Evolutionary conservation across 2,888 invertebrate genomes (phyloP), one percentile per base, ranked within the genome.

Genomic region (Microplitis deprimator): DNA sequence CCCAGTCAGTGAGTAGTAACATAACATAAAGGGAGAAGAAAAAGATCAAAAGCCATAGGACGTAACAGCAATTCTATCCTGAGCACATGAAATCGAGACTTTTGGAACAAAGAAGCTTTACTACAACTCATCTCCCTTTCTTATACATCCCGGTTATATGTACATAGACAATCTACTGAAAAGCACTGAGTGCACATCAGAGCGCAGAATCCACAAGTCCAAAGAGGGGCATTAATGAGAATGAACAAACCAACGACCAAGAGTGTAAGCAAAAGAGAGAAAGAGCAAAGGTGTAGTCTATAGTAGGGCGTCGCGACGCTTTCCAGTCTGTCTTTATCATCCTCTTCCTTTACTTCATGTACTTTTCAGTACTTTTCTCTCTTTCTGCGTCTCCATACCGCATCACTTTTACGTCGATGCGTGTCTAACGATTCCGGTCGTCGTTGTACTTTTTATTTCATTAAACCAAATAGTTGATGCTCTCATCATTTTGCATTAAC

Each of bases 81-180:
- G 17, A 41, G 17, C 17, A 20, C 16, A 64, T 39, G 13, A 68
- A 64, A 77, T 77, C 62, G 50, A 62, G 61, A 77, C 59, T 78
- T 77, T 79, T 80, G 78, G 81, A 82, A 82, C 81, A 84, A 84
- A 83, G 82, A 68, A 20, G 68, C 40, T 61, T 72, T 61, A 64
- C 60, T 68, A 29, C 8, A 81, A 75, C 82, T 80, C 83, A 82
- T 50, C 50, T 50, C 29, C 29, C 50, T 50, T 50, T 50, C 50
- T 50, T 13, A 50, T 13, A 50, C 13, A 50, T 13, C 50, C 13
- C 50, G 13, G 8, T 13, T 13, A 2, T 50, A 50, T 5, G 50
- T 50, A 50, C 50, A 50, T 13, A 50, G 50, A 29, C 29, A 29
- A 29, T 29, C 29, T 29, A 29, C 29, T 50, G 13, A 50, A 50